Conservation (phyloP, 2,113 vertebrate genomes). For the Casuarius casuarius region DNA sequence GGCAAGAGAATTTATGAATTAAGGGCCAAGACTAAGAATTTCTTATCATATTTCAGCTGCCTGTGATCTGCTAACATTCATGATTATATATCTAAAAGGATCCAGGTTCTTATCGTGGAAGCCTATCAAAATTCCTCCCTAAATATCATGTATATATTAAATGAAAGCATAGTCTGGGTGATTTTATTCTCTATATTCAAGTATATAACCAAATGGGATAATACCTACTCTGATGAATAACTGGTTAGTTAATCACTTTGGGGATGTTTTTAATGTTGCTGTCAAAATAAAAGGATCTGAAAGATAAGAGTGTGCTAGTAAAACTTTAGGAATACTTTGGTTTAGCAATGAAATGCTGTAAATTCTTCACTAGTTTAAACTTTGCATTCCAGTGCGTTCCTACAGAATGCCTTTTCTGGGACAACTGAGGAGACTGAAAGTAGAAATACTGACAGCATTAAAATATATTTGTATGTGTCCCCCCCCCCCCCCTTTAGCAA, state of each 20-base stretch:
- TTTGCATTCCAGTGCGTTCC: background rate
- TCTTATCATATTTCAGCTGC: slow-evolving; percentile 5
- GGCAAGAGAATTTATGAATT: slow-evolving; percentile 12
- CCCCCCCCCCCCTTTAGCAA: background rate
- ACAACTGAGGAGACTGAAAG: background rate
- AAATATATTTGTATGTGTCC: background rate
- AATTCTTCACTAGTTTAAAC: background rate
- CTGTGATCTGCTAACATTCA: slow-evolving; percentile 11
- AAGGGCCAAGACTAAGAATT: slow-evolving; percentile 18
- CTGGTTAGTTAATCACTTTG: background rate
- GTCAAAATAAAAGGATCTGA: background rate
- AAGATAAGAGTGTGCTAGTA: background rate
- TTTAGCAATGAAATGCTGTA: background rate
- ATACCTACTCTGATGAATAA: background rate
- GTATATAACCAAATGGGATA: background rate
- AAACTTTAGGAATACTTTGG: background rate
- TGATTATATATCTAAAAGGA: slow-evolving; percentile 19
- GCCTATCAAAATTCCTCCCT: background rate
- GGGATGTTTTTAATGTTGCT: background rate
- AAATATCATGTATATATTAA: background rate
- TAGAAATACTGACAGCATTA: background rate
- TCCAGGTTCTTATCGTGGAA: background rate
- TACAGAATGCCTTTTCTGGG: background rate
- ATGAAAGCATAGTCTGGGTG: background rate
- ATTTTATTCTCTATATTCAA: background rate